Base-by-base conservation (phyloP, 2,888 invertebrate species). In the Notodonta dromedarius region DNA sequence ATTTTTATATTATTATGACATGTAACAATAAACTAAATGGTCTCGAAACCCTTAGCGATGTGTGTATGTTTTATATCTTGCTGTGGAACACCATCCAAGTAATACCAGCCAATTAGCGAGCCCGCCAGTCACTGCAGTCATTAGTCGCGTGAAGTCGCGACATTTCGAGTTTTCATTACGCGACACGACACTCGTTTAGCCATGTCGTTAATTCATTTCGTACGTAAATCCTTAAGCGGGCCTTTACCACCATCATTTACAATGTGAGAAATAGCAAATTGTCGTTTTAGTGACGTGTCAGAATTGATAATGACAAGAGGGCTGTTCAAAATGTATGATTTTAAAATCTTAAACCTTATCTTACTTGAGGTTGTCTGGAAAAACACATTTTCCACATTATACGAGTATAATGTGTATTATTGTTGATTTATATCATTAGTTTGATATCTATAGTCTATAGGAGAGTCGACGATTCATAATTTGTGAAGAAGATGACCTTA, bases 51-150 rank as follows among this genome's bases (percentile, higher is more conserved):
- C 24, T 24, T 24, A 1, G 24, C 24, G 24, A 24, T 24, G 24
- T 24, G 24, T 24, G 24, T 24, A 24, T n/a, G n/a, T 24, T 51
- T 14, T 35, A 13, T 44, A 40, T 67, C 76, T 58, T 54, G 1
- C 46, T 60, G 32, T 66, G 64, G 62, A 58, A 52, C 59, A 50
- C 39, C 54, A 57, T 39, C 60, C 0, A 74, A 72, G 68, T 13
- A 24, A 52, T 32, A 32, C 62, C 76, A 76, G 78, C 78, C 85
- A 83, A 82, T 85, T 85, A 85, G 74, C 72, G 69, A 82, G 81
- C 73, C 65, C 68, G 73, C 82, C 13, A 88, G 90, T 90, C 90
- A 88, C 76, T 76, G 73, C 62, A 70, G 66, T 80, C 83, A 83
- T 88, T 84, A 80, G 71, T 69, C 55, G 68, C 68, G 73, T 62